phyloP scores from a whole-genome alignment of 2,797 vertebrate species.

The Petrocephalus schoutedeni region DNA sequence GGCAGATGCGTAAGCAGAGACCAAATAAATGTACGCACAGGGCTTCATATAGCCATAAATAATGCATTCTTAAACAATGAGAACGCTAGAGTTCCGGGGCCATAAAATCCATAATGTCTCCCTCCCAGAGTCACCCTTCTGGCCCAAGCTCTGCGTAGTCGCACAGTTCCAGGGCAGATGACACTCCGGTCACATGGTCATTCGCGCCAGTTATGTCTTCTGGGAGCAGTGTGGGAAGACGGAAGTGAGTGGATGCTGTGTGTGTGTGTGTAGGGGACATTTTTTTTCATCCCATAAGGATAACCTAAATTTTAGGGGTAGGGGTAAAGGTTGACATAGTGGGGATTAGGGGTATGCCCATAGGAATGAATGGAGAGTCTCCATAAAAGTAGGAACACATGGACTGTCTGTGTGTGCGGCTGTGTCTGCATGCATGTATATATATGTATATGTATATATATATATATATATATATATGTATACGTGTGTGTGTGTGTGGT shows the following conservation, averaged over 20 bases:
- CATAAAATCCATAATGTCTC: background rate
- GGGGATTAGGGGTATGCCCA: no score
- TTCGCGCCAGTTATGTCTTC: background rate
- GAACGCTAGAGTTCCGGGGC: background rate
- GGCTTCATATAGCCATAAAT: background rate
- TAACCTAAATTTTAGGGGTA: no score
- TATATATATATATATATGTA: no score
- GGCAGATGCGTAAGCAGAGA: background rate
- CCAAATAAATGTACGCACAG: background rate
- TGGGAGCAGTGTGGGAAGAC: background rate
- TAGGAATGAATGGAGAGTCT: no score
- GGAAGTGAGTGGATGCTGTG: background rate
- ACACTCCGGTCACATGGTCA: background rate
- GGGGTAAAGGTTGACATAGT: no score
- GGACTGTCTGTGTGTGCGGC: no score
- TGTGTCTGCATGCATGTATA: no score
- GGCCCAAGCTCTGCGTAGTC: background rate
- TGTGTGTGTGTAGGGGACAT: background rate
- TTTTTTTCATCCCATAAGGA: no score
- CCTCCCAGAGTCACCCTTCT: background rate
- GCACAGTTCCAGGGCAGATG: background rate
- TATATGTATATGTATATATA: no score
- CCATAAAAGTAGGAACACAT: no score
- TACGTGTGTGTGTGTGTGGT: background rate
- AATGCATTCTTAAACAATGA: constrained; percentile 1